Base-by-base conservation (phyloP, 2,797 vertebrate species). In the Schizopygopsis pylzovi region DNA sequence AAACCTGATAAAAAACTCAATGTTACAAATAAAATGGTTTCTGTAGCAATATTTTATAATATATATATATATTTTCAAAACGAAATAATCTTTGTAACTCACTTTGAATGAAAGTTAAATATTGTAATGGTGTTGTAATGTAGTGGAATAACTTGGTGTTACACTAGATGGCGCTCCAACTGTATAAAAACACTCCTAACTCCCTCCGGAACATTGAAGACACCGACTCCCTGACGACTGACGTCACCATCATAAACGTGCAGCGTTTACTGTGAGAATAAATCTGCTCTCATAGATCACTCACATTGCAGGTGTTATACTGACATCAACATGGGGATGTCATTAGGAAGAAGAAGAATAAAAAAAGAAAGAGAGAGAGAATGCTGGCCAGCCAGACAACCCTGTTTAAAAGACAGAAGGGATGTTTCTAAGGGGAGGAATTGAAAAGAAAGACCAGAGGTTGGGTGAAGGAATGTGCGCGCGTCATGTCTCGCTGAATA, bases 401-500 rank as follows among this genome's bases (percentile, higher is more conserved):
- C 88, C 80, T 25, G 88, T 81, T 85, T 80, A 49, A 54, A 86
- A 25, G 75, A 86, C 72, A 84, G 67, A 78, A 63, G 20, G 49
- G 22, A 56, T 83, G 61, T 28, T 54, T 56, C 47, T 45, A 87
- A 41, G 39, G 11, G 67, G 45, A 59, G 67, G 45, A 59, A 79
- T 15, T 37, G 52, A 61, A 56, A 77, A 22, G 61, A 79, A 76
- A 81, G n/a, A 47, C 49, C 47, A 77, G 33, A n/a, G n/a, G n/a
- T n/a, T n/a, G 33, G 3, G 73, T 33, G 41, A 59, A 82, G 63
- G 28, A 56, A 37, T 20, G 67, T 52, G 84, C 4, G 68, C 65
- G 16, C 52, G 68, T 79, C 84, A 85, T 49, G 81, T 89, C 86
- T 89, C 41, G 2, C n/a, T n/a, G 72, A 87, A 83, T 77, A 77